phyloP scores from a whole-genome alignment of 2,797 vertebrate genomes.

The Crocidura indochinensis region DNA sequence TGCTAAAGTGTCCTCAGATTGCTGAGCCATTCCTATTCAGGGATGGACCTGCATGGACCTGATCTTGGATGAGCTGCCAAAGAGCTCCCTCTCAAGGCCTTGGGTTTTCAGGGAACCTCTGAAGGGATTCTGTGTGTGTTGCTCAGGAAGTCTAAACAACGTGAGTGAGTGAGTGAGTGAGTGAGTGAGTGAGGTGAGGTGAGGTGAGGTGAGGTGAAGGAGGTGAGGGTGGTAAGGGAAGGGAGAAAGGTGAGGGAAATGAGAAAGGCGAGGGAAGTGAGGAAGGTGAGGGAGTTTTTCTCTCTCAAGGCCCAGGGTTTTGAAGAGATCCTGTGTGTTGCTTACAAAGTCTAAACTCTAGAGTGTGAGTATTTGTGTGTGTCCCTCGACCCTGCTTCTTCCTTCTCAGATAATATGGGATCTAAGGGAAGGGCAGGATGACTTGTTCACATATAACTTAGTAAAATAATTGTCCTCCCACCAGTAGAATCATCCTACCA shows the following conservation, averaged over 20 bases:
- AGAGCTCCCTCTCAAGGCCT: constrained; percentile 61
- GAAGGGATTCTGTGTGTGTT: constrained; percentile 56
- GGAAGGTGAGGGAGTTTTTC: not conserved
- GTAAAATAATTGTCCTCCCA: constrained; percentile 48
- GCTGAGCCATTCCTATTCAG: constrained; percentile 50
- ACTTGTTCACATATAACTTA: constrained; percentile 68
- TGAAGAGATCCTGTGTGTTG: constrained; percentile 55
- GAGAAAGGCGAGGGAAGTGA: no score
- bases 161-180: no score
- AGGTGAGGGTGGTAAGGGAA: no score
- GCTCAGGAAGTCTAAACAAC: constrained; percentile 68
- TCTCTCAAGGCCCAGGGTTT: constrained; percentile 58
- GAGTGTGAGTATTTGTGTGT: no score
- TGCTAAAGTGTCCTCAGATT: constrained; percentile 25
- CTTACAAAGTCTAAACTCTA: constrained; percentile 69
- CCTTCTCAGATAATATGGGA: constrained; percentile 66
- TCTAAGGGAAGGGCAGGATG: constrained; percentile 60
- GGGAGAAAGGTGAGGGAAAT: no score
- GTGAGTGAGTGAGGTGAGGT: no score
- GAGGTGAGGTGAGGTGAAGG: no score
- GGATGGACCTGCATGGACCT: constrained; percentile 46
- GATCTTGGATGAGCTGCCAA: not conserved
- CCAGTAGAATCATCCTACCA: constrained; percentile 35
- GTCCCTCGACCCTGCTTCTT: constrained; percentile 66
- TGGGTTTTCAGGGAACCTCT: constrained; percentile 57